phyloP scores from a whole-genome alignment of 2,113 vertebrate genomes.

The Rhynchopsitta pachyrhyncha region DNA sequence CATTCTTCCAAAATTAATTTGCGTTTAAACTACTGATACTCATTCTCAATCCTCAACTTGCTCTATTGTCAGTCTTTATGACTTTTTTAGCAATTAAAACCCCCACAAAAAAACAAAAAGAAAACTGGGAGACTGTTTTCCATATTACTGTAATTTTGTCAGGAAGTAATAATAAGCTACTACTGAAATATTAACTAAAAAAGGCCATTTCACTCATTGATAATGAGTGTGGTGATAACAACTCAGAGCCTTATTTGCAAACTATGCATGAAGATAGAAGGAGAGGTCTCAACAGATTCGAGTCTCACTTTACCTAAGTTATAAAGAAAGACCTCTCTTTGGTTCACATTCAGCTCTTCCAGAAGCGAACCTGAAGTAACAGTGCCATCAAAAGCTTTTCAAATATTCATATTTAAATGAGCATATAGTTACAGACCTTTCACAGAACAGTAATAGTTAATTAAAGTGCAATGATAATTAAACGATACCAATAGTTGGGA shows the following conservation, averaged over 20 bases:
- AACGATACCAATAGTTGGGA: background rate
- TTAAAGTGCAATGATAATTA: constrained; percentile 3
- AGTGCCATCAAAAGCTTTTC: background rate
- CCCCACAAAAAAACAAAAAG: background rate
- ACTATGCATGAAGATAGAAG: background rate
- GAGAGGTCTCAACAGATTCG: background rate
- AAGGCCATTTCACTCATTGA: background rate
- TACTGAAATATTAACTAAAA: background rate
- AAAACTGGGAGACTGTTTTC: background rate
- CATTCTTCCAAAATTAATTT: background rate
- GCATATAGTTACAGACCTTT: background rate
- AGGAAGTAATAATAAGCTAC: background rate
- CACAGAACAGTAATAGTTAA: constrained; percentile 4
- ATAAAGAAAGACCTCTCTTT: background rate
- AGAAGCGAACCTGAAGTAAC: background rate
- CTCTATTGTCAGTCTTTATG: background rate
- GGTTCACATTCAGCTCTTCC: background rate
- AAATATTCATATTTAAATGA: background rate
- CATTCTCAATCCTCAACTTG: background rate
- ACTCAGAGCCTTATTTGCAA: background rate
- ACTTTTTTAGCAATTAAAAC: background rate
- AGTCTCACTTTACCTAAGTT: background rate
- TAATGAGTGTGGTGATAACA: background rate
- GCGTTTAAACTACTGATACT: background rate
- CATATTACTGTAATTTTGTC: background rate